Evolutionary conservation across 2,113 vertebrate genomes (phyloP), one percentile per base, ranked within the genome.

Genomic region (Myotis davidii): DNA sequence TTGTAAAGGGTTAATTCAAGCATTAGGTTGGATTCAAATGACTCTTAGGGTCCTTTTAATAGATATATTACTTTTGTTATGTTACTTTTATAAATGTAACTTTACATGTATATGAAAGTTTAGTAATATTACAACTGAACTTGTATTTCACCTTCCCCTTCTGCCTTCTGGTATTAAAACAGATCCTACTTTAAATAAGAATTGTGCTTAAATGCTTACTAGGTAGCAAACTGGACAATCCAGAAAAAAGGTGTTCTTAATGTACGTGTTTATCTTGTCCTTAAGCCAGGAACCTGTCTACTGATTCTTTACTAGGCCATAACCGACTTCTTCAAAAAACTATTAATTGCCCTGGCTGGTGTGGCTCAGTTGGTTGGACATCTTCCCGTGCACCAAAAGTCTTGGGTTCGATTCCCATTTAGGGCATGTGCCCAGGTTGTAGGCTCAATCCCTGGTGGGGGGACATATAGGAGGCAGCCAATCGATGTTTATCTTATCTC

Each of bases 41-140:
- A 90, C 29, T 25, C 27, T n/a, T 87, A 88, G 79, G n/a, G 16
- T 50, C 76, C 48, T 97, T 91, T 81, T 69, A 97, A 73, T 74
- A 82, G 59, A 69, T 59, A 10, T 64, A 0, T 79, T 94, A 29
- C 37, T 76, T 96, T 95, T 61, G 18, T 85, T 42, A 67, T 90
- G 11, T 73, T 69, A 81, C 48, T 64, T 94, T 76, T 93, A 77
- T 85, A 90, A 95, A 73, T 90, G n/a, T 76, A 94, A 72, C n/a
- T 95, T 92, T 92, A 27, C n/a, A 64, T 61, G 59, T 81, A 6
- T 61, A 59, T 92, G 27, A 86, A 83, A 45, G 8, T 94, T 25
- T 21, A 59, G 20, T 88, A 78, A 83, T 91, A 83, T 18, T 94
- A 27, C 23, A 69, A 6, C 34, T 82, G 37, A 70, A 77, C 39